Evolutionary conservation across 2,888 invertebrate species (phyloP).

Genomic region (Andrena chrysosceles): DNA sequence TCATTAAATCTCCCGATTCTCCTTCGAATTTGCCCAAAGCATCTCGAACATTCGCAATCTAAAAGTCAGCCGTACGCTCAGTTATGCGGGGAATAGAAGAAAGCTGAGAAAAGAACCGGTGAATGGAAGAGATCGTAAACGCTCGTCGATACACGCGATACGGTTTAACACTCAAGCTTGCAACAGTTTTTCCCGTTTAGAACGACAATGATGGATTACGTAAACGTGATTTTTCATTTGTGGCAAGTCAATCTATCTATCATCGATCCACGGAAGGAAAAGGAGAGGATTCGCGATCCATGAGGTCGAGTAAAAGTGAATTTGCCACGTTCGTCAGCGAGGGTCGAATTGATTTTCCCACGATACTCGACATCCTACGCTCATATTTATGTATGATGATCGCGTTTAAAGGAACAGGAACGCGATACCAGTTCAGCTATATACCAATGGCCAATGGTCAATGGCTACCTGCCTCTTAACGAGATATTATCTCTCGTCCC

Average conservation of each 20-base stretch:
- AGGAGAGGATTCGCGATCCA: conserved; percentile 1
- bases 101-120: neutral
- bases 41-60: neutral
- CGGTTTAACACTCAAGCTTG: neutral
- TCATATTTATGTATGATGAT: conserved; percentile 34
- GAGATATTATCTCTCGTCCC: conserved; percentile 42
- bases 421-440: conserved; percentile 8
- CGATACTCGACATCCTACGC: conserved; percentile 38
- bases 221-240: neutral
- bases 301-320: conserved; percentile 61
- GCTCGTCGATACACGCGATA: neutral
- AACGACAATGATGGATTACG: conserved; percentile 2
- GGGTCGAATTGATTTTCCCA: conserved; percentile 68
- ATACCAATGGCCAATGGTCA: conserved; percentile 4
- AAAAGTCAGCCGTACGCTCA: too few relatives aligned
- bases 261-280: neutral
- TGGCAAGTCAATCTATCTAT: neutral
- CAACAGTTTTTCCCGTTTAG: too few relatives aligned
- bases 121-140: conserved; percentile 7
- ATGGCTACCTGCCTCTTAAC: conserved; percentile 16
- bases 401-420: conserved; percentile 32
- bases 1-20: conserved; percentile 10
- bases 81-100: too few relatives aligned
- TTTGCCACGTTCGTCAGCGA: conserved; percentile 56
- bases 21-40: neutral